Percentiles rank a stretch among this genome's conserved stretches.
Conservation (phyloP, 2,888 invertebrate species). For the Polylopha cassiicola region DNA sequence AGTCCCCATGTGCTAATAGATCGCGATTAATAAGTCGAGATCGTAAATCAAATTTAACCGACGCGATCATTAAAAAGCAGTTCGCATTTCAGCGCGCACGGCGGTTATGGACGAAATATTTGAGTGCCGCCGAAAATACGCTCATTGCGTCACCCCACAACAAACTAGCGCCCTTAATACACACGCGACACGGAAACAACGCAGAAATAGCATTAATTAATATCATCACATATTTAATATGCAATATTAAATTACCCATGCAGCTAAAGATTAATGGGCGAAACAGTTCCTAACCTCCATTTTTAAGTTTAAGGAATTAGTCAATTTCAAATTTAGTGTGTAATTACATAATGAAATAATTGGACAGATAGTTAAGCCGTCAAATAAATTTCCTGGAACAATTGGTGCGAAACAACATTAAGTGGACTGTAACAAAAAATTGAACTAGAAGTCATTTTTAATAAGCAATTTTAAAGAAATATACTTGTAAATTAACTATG, state of each 20-base stretch:
- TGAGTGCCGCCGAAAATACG: slow-evolving; percentile 41
- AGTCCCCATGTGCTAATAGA: slow-evolving; percentile 25
- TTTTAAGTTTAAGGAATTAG: background rate
- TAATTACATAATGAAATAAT: slow-evolving; percentile 10
- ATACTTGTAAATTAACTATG: too few species aligned
- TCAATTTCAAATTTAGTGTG: slow-evolving; percentile 1
- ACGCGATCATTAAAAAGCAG: slow-evolving; percentile 22
- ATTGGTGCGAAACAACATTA: slow-evolving; percentile 19
- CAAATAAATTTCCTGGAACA: slow-evolving; percentile 15
- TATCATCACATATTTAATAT: slow-evolving; percentile 1
- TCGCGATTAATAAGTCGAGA: slow-evolving; percentile 24
- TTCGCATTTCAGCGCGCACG: slow-evolving; percentile 33
- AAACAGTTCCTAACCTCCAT: too few species aligned
- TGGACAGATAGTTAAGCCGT: slow-evolving; percentile 11
- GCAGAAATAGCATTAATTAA: slow-evolving; percentile 7
- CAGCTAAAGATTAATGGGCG: too few species aligned
- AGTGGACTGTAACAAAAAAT: slow-evolving; percentile 19
- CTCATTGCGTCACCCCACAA: slow-evolving; percentile 39
- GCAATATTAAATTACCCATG: too few species aligned
- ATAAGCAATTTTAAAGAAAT: too few species aligned
- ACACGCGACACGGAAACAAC: slow-evolving; percentile 34
- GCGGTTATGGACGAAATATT: slow-evolving; percentile 40
- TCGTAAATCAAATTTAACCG: slow-evolving; percentile 27
- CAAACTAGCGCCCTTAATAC: slow-evolving; percentile 41
- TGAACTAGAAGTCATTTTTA: too few species aligned